Conservation (phyloP, 1,140 invertebrate species). For the Samia ricini region DNA sequence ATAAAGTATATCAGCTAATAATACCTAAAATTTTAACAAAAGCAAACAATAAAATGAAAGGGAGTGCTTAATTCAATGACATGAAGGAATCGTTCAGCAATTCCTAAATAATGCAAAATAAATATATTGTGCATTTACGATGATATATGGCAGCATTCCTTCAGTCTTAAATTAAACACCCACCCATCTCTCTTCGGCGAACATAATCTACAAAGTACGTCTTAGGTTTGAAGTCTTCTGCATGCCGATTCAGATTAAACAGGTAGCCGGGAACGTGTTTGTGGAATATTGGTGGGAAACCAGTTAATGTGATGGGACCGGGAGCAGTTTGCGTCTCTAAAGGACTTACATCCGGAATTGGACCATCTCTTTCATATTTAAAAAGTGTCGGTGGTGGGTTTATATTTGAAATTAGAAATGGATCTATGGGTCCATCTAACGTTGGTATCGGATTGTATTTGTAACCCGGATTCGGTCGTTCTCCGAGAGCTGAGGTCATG, state of each 20-base stretch:
- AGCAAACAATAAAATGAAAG: constrained; percentile 58
- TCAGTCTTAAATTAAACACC: constrained; percentile 72
- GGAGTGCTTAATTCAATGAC: constrained; percentile 68
- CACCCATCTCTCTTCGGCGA: constrained; percentile 71
- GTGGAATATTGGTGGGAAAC: constrained; percentile 68
- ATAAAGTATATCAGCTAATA: neutral
- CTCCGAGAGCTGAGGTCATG: constrained; percentile 61
- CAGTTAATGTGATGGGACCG: constrained; percentile 59
- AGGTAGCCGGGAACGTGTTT: constrained; percentile 70
- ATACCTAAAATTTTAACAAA: neutral
- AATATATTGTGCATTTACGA: constrained; percentile 17
- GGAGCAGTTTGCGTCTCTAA: constrained; percentile 48
- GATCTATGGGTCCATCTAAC: constrained; percentile 60
- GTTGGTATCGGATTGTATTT: constrained; percentile 64
- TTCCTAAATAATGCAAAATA: constrained; percentile 32
- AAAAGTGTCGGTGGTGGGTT: constrained; percentile 58
- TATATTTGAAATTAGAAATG: constrained; percentile 45
- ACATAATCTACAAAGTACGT: constrained; percentile 75
- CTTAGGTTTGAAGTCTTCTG: constrained; percentile 67
- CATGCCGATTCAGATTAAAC: constrained; percentile 62
- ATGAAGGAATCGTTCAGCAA: constrained; percentile 57
- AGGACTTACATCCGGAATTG: constrained; percentile 58
- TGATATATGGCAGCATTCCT: constrained; percentile 54
- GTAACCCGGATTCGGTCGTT: constrained; percentile 58
- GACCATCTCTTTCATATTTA: constrained; percentile 64